Evolutionary conservation across 1,140 invertebrate genomes (phyloP).

Genomic region (Lordiphosa stackelbergi): DNA sequence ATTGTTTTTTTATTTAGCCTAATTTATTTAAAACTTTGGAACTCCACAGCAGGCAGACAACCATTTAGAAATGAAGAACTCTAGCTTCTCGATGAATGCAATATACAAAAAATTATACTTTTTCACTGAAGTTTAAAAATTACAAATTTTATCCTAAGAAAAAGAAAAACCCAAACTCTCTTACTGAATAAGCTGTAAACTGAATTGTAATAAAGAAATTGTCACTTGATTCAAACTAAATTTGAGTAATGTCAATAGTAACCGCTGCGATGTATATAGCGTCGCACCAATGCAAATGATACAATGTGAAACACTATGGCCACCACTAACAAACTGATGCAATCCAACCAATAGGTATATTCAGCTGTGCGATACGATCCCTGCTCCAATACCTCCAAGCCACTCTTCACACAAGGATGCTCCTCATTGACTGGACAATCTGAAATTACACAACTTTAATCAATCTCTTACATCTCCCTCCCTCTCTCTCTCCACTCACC

Average conservation of each 20-base stretch:
- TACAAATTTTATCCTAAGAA: slow-evolving; percentile 42
- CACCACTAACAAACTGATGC: slow-evolving; percentile 55
- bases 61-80: slow-evolving; percentile 7
- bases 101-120: slow-evolving; percentile 37
- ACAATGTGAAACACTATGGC: slow-evolving; percentile 62
- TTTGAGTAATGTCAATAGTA: slow-evolving; percentile 50
- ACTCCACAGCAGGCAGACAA: slow-evolving; percentile 17
- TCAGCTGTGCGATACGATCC: slow-evolving; percentile 58
- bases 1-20: slow-evolving; percentile 41
- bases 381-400: slow-evolving; percentile 65
- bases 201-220: too few species aligned
- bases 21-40: slow-evolving; percentile 45
- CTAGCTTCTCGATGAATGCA: slow-evolving; percentile 42
- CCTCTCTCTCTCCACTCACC: slow-evolving; percentile 59
- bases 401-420: slow-evolving; percentile 65
- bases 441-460: slow-evolving; percentile 7
- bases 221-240: too few species aligned
- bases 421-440: slow-evolving; percentile 64
- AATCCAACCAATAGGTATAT: slow-evolving; percentile 69
- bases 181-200: too few species aligned
- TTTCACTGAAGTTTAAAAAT: slow-evolving; percentile 47
- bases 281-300: slow-evolving; percentile 53
- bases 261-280: slow-evolving; percentile 65
- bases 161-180: slow-evolving; percentile 53
- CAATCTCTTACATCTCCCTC: neutral